Evolutionary conservation across 1,140 invertebrate species (phyloP), one percentile per base, ranked within the genome.

Genomic region (Mercenaria mercenaria): DNA sequence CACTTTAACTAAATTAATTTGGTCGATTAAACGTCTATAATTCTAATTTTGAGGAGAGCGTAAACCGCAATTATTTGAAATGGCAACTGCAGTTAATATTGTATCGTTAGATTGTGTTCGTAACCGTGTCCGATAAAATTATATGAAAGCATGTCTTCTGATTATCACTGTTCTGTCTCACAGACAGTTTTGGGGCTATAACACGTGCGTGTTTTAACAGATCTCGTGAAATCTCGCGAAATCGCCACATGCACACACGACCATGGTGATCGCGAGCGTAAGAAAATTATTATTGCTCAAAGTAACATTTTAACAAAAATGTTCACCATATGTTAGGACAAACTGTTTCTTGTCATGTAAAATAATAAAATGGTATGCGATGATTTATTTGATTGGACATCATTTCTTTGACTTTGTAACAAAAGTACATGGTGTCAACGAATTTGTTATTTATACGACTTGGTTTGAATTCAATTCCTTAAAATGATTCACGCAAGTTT

Each of bases 1-100:
- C 83, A 85, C 81, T 85, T 85, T 85, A 82, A 85, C 83, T 39
- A 76, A 74, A 74, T 85, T 85, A 74, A 50, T 39, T 56, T 26
- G 83, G 64, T 52, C 67, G 83, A 85, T 85, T 85, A 52, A 76
- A 47, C 69, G 23, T 26, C 29, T 72, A 85, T 50, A 52, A 52
- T 74, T 34, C 43, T 74, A 74, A 74, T 74, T 85, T 85, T 15
- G n/a, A 13, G 32, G 47, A 39, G 32, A 43, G 34, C 43, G 20
- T 37, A 26, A 56, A 37, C n/a, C 39, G 13, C 83, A 52, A 72
- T 74, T 74, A 85, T 56, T 74, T 56, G 69, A 74, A 76, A 72
- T 74, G 50, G 26, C 64, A 32, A 85, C 10, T 50, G 29, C 43
- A 32, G 39, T 59, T 61, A 26, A 82, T 82, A 56, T 39, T 32